Conservation (phyloP, 2,113 vertebrate genomes). For the Brachypodius melanocephalos region DNA sequence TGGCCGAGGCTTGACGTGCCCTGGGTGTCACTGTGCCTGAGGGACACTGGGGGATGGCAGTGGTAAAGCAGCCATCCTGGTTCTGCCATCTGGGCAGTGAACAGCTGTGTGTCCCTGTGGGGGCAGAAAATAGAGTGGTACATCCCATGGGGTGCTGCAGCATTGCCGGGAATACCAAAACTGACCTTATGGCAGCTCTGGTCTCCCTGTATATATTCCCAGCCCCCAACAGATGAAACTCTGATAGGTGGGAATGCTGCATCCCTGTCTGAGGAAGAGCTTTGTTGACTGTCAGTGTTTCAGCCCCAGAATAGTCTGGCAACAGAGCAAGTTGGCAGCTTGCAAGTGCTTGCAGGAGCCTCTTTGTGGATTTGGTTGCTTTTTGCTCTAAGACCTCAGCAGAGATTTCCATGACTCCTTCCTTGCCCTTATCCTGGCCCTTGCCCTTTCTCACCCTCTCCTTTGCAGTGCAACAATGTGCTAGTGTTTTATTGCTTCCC, state of each 20-base stretch:
- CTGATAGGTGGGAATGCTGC: not conserved
- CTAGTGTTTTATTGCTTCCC: not conserved
- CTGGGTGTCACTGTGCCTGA: not conserved
- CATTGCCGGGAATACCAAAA: not conserved
- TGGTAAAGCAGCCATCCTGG: not conserved
- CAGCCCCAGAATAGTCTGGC: not conserved
- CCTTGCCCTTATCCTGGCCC: not conserved
- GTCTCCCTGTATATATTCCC: not conserved
- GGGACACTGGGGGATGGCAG: not conserved
- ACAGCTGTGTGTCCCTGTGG: not conserved
- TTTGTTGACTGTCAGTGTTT: not conserved
- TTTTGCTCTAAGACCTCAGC: not conserved
- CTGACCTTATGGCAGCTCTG: accelerated
- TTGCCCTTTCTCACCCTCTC: not conserved
- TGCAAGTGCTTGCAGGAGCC: not conserved
- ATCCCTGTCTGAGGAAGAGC: not conserved
- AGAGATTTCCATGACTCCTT: not conserved
- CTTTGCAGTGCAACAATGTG: not conserved
- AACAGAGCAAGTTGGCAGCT: not conserved
- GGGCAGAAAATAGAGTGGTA: not conserved
- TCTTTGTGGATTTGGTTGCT: not conserved
- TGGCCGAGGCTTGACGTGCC: not conserved
- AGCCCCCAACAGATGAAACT: not conserved
- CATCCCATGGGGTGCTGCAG: not conserved
- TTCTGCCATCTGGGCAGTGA: not conserved